A percentile compares a stretch with the other conserved stretches of the same genome.
Evolutionary conservation across 2,888 invertebrate species (phyloP).

Genomic region (Ichneumoninae sp.): DNA sequence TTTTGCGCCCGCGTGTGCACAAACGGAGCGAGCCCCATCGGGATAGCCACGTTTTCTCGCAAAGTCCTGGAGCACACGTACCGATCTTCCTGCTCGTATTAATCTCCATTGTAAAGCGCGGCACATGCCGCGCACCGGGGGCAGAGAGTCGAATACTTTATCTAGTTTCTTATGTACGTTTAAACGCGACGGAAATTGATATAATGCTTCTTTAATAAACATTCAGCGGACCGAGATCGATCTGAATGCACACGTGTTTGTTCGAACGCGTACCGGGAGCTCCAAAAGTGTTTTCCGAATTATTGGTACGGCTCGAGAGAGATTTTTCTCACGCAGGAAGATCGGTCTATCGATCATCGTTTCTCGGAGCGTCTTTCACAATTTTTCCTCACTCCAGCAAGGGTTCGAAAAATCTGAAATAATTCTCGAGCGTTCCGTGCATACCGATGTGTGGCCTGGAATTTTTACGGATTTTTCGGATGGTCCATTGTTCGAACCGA

Average conservation of each 20-base stretch:
- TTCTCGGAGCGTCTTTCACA: constrained; percentile 58
- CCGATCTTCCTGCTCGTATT: constrained; percentile 56
- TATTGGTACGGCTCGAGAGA: constrained; percentile 57
- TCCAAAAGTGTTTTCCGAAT: neutral
- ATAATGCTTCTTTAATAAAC: constrained; percentile 49
- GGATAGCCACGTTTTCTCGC: constrained; percentile 53
- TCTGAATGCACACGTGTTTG: constrained; percentile 31
- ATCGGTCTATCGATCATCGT: constrained; percentile 73
- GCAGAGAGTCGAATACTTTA: constrained; percentile 14
- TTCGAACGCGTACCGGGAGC: neutral
- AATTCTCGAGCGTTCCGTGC: neutral
- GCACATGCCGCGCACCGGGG: constrained; percentile 22
- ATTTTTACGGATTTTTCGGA: neutral
- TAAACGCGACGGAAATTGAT: constrained; percentile 52
- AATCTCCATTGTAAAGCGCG: constrained; percentile 62
- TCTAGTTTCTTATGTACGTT: constrained; percentile 44
- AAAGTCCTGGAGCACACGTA: constrained; percentile 52
- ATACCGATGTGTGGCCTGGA: neutral
- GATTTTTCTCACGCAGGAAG: constrained; percentile 57
- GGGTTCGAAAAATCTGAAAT: constrained; percentile 1
- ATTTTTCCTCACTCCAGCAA: neutral
- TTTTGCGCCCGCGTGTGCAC: constrained; percentile 14
- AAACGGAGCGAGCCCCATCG: constrained; percentile 28
- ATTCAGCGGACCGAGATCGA: constrained; percentile 26
- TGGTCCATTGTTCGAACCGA: neutral